Evolutionary conservation across 2,113 vertebrate species (phyloP), one percentile per base, ranked within the genome.

Genomic region (Plestiodon gilberti): DNA sequence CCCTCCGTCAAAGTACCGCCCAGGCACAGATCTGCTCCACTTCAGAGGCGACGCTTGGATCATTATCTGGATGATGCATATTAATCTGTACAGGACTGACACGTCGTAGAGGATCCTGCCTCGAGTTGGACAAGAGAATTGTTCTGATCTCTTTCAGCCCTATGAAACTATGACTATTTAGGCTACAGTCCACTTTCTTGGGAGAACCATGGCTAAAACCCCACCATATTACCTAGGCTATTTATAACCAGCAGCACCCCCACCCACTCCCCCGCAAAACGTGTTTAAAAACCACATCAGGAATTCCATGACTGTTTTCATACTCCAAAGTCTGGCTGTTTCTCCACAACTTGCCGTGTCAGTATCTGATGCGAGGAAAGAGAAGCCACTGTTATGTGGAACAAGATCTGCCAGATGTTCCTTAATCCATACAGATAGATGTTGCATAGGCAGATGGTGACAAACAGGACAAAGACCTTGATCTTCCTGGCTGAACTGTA

Each of bases 331-430:
- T 98, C 98, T 1, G 89, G 90, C 74, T 89, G 95, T 90, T 96
- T 98, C 93, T 99, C 98, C 88, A 96, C 92, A 1, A 98, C 95
- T 90, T 97, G 98, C 85, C 99, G 96, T 0, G 93, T 95, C 88
- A 98, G 92, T 78, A 96, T 99, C 95, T 99, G 98, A 1, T 96
- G 59, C 0, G 98, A 98, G 40, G 98, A 97, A 48, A 99, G 91
- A 65, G 94, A 95, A 1, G 98, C 98, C 82, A 99, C 98, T 0
- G 94, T 97, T 14, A 98, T 43, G 93, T 99, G 99, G 95, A 99
- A 99, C 38, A 97, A 85, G 78, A 99, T 97, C 89, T 99, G 98
- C 98, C 98, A 99, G 78, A 93, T 35, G 91, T 98, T 99, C 95
- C 99, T 93, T 88, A 97, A 91, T 85, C 98, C 98, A 0, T 97